Evolutionary conservation across 2,113 vertebrate species (phyloP).

Genomic region (Leucopternis melanops): DNA sequence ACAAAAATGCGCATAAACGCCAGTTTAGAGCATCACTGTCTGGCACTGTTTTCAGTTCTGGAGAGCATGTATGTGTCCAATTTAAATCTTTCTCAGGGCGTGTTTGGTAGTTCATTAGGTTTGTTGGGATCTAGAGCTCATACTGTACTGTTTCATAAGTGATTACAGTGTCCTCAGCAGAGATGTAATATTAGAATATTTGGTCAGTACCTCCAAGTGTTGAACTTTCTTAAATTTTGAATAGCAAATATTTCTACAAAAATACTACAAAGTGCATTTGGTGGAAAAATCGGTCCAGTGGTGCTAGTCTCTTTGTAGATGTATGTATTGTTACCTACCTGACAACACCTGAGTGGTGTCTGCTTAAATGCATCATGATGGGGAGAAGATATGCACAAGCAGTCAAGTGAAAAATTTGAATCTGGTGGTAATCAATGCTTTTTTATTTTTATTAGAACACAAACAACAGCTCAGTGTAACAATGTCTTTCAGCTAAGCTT

Average conservation of each 20-base stretch:
- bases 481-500: not conserved
- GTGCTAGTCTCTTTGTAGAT: not conserved
- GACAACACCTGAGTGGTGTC: not conserved
- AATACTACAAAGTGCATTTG: not conserved
- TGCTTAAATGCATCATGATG: not conserved
- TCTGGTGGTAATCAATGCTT: not conserved
- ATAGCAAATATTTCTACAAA: not conserved
- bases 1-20: not conserved
- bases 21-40: not conserved
- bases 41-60: not conserved
- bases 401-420: not conserved
- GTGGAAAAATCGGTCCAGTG: not conserved
- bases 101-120: not conserved
- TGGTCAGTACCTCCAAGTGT: not conserved
- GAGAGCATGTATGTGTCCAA: rapidly evolving
- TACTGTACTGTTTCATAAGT: not conserved
- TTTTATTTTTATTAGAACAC: not conserved
- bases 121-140: not conserved
- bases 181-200: not conserved
- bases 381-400: not conserved
- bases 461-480: not conserved
- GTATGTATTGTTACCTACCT: not conserved
- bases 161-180: not conserved
- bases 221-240: not conserved
- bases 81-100: not conserved